Evolutionary conservation across 92 coral and sea anemone genomes (phyloP), one percentile per base, ranked within the genome.

Genomic region (Epizoanthus stellaris): DNA sequence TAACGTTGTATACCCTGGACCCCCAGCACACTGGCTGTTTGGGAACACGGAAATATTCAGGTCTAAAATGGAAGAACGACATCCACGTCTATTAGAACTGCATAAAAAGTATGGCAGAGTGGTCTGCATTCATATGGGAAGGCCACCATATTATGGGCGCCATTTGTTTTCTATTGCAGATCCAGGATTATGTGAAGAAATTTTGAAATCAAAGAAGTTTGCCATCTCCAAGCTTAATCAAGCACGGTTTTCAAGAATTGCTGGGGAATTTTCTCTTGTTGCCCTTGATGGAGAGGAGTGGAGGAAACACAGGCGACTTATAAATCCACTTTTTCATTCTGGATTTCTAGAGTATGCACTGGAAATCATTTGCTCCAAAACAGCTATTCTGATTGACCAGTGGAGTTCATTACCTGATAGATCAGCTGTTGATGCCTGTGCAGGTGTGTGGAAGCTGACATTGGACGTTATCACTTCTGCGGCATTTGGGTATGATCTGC

Each of bases 401-500:
- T 63, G 67, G 80, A 73, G 36, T 5, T 42, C 59, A 23, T 58
- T 84, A 23, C 80, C 87, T 40, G 59, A 8, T 40, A 15, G 25
- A 6, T 73, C 87, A 11, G 36, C 81, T 40, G 73, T 84, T 30
- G 87, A 84, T 63, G 81, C n/a, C 16, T 84, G 49, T 21, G 17
- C 57, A 3, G 43, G 23, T 39, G n/a, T 84, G 0, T 58, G 74
- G 14, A 73, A 8, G 43, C 87, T 84, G 21, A 60, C 57, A 15
- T 80, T 84, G 61, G 87, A 84, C 19, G 45, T 84, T 38, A 71
- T 84, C 53, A 61, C 70, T 39, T 38, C 64, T 17, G 87, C 87
- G 11, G 87, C 80, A 58, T 84, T 84, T 84, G 87, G 87, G 73
- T 73, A 72, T 84, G 87, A 84, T 34, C 52, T 84, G 81, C 60